Evolutionary conservation across 2,113 vertebrate genomes (phyloP).

Genomic region (Meleagris gallopavo): DNA sequence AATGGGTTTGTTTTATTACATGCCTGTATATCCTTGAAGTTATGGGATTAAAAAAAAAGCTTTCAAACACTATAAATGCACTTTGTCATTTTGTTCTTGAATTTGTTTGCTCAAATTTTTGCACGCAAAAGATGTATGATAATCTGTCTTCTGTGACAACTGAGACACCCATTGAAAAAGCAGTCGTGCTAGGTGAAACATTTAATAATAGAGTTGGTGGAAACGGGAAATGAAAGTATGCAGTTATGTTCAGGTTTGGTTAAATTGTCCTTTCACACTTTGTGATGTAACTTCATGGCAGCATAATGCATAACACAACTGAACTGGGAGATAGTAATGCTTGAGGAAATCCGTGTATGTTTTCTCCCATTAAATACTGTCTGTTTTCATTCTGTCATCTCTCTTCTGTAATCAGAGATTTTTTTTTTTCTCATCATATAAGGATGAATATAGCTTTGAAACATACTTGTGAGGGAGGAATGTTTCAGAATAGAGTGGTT

Average conservation of each 20-base stretch:
- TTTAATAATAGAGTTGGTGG: constrained; percentile 39
- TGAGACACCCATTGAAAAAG: constrained; percentile 28
- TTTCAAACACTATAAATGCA: not conserved
- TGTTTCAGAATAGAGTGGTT: not conserved
- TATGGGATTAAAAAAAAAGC: not conserved
- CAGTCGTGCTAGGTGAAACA: constrained; percentile 9
- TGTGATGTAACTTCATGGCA: not conserved
- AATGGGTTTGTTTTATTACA: not conserved
- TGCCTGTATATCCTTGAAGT: not conserved
- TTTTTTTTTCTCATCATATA: not conserved
- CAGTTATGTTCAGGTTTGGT: constrained; percentile 29
- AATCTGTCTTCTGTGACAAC: not conserved
- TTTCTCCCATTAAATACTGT: not conserved
- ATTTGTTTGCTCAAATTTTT: constrained; percentile 19
- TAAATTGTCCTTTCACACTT: constrained; percentile 34
- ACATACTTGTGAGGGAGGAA: not conserved
- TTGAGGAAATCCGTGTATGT: not conserved
- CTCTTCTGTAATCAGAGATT: not conserved
- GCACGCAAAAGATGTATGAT: not conserved
- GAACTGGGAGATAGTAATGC: not conserved
- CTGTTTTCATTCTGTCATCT: not conserved
- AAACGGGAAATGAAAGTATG: constrained; percentile 38
- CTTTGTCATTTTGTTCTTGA: not conserved
- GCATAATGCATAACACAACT: not conserved
- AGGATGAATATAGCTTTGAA: not conserved